Evolutionary conservation across 2,113 vertebrate species (phyloP).

Genomic region (Pseudorectes ferrugineus): DNA sequence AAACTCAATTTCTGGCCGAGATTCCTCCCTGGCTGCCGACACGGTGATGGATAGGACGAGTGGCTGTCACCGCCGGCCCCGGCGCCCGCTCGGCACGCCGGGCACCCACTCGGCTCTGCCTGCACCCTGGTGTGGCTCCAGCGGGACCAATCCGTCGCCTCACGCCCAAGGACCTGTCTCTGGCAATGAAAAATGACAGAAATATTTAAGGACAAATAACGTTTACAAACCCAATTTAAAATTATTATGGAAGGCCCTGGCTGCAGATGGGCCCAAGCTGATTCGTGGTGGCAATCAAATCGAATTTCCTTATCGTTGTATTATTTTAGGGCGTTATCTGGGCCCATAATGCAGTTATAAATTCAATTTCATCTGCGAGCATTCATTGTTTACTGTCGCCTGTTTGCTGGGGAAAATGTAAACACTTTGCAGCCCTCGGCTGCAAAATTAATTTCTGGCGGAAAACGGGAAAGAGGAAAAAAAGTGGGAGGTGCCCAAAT

Average conservation of each 20-base stretch:
- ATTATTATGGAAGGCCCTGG: slow-evolving; percentile 73
- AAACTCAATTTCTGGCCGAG: slow-evolving; percentile 90
- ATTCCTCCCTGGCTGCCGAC: slow-evolving; percentile 80
- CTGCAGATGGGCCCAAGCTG: slow-evolving; percentile 81
- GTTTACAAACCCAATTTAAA: slow-evolving; percentile 83
- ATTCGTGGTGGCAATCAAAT: slow-evolving; percentile 89
- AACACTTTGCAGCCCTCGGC: slow-evolving; percentile 83
- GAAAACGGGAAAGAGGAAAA: slow-evolving; percentile 59
- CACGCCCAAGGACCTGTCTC: slow-evolving; percentile 72
- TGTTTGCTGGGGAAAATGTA: slow-evolving; percentile 89
- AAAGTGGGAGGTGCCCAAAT: neutral
- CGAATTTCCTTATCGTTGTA: slow-evolving; percentile 97
- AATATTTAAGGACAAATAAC: slow-evolving; percentile 85
- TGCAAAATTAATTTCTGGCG: slow-evolving; percentile 88
- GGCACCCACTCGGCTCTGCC: neutral
- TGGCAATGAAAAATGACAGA: slow-evolving; percentile 83
- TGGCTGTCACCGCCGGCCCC: slow-evolving; percentile 83
- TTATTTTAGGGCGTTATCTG: slow-evolving; percentile 99
- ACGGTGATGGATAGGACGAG: slow-evolving; percentile 96
- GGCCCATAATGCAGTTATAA: slow-evolving; percentile 93
- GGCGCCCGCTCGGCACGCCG: slow-evolving; percentile 39
- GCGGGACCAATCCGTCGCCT: slow-evolving; percentile 29
- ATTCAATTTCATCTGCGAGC: slow-evolving; percentile 89
- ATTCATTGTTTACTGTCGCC: slow-evolving; percentile 96
- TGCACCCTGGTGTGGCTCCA: neutral